Evolutionary conservation across 1,140 invertebrate species (phyloP).

Genomic region (Ceratoteleas bidentatus): DNA sequence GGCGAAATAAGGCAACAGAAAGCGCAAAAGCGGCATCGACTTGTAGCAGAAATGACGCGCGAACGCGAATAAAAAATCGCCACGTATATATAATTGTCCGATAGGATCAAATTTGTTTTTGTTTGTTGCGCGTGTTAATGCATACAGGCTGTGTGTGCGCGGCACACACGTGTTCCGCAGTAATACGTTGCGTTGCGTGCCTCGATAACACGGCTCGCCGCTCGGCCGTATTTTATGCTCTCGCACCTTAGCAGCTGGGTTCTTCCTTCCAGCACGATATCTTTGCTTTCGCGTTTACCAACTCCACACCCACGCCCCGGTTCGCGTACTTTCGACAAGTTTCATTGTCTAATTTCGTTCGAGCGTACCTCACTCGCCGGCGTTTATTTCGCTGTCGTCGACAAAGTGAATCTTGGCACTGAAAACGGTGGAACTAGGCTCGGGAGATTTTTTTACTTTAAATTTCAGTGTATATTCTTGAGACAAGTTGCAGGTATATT

Average conservation of each 20-base stretch:
- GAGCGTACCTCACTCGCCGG: not conserved
- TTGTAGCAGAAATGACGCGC: constrained; percentile 17
- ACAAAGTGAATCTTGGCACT: not conserved
- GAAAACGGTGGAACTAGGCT: not conserved
- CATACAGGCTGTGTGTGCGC: constrained; percentile 39
- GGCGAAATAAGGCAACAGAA: constrained; percentile 6
- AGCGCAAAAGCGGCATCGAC: constrained; percentile 4
- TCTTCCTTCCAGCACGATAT: constrained; percentile 74
- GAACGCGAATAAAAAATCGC: constrained; percentile 18
- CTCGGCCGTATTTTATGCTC: constrained; percentile 76
- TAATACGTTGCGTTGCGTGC: constrained; percentile 79
- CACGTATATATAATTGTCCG: constrained; percentile 37
- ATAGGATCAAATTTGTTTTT: constrained; percentile 63
- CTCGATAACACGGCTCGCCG: constrained; percentile 74
- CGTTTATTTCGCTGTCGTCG: constrained; percentile 4
- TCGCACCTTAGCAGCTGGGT: constrained; percentile 70
- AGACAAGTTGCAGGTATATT: too few species aligned
- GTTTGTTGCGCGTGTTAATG: constrained; percentile 60
- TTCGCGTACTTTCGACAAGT: constrained; percentile 35
- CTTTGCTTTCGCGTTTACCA: constrained; percentile 68
- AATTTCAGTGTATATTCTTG: too few species aligned
- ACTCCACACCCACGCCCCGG: constrained; percentile 32
- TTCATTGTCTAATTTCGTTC: constrained; percentile 19
- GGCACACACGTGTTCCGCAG: constrained; percentile 66
- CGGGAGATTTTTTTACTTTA: too few species aligned